Conservation (phyloP, 2,888 invertebrate species). For the Microchrysa polita region DNA sequence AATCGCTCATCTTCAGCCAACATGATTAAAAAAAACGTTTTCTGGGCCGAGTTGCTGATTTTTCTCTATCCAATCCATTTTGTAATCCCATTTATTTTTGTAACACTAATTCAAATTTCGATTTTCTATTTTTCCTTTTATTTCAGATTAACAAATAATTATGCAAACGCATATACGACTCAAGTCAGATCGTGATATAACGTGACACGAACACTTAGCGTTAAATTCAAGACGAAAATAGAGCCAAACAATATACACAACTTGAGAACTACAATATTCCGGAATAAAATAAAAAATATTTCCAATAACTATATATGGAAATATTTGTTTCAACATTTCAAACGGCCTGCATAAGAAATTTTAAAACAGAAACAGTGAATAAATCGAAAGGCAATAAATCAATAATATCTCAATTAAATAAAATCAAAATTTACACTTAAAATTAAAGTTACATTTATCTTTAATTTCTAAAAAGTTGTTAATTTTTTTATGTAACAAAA, state of each 20-base stretch:
- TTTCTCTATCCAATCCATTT: too few relatives aligned
- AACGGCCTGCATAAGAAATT: not conserved
- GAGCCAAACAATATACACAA: too few relatives aligned
- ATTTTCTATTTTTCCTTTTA: not conserved
- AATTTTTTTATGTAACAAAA: not conserved
- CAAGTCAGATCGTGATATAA: conserved; percentile 40
- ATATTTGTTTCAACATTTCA: not conserved
- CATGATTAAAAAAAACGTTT: too few relatives aligned
- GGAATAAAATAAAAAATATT: not conserved
- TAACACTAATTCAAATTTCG: too few relatives aligned
- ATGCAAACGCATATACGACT: conserved; percentile 41
- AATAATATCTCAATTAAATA: conserved; percentile 6
- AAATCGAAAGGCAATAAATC: conserved; percentile 17
- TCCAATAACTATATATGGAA: not conserved
- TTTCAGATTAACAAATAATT: conserved; percentile 41
- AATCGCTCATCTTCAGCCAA: too few relatives aligned
- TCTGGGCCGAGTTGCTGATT: too few relatives aligned
- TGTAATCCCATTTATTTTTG: too few relatives aligned
- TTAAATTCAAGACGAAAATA: not conserved
- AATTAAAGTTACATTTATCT: not conserved
- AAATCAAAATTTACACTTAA: conserved; percentile 33
- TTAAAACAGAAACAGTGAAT: not conserved
- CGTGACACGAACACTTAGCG: conserved; percentile 24
- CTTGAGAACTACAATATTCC: not conserved
- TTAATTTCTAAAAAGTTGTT: conserved; percentile 6